These are phyloP conservation scores for Neoarius graeffei DNA, from an alignment of 2,113 vertebrate genomes.

Conservation along the genomic window DNA sequence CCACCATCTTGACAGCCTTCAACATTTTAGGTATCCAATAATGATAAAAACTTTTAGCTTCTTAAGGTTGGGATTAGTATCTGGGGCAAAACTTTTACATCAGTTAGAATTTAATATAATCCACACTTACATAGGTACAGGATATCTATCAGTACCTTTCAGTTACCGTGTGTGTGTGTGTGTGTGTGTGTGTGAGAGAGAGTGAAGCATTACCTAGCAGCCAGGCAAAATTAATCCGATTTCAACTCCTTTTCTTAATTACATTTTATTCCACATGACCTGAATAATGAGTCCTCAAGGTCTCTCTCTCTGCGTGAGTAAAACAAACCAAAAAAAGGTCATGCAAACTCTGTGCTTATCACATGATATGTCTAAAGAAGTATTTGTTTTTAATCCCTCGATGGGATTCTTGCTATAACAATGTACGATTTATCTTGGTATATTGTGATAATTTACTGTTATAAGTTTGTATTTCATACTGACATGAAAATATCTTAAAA, in stretches of 20 bases:
- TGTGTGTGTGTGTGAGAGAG: background rate
- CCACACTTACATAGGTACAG: background rate
- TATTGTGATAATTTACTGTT: too few relatives aligned
- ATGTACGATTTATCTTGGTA: too few relatives aligned
- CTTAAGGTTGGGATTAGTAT: background rate
- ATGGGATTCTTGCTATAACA: too few relatives aligned
- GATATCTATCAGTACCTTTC: background rate
- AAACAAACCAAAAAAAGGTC: background rate
- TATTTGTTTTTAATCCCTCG: background rate
- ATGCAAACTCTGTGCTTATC: conserved; percentile 4
- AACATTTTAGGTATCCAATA: background rate
- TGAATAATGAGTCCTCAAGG: background rate
- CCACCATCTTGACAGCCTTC: background rate
- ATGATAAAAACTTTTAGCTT: background rate
- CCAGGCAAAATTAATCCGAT: background rate
- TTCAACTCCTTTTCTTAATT: background rate
- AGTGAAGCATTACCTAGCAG: background rate
- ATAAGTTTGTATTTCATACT: too few relatives aligned
- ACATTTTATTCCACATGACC: conserved; percentile 5
- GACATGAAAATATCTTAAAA: too few relatives aligned
- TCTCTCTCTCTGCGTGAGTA: background rate
- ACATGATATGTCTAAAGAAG: background rate
- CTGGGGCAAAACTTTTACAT: background rate
- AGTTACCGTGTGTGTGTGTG: background rate
- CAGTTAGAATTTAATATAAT: background rate